Conservation (phyloP, 2,888 invertebrate genomes). For the Tortricodes alternella region DNA sequence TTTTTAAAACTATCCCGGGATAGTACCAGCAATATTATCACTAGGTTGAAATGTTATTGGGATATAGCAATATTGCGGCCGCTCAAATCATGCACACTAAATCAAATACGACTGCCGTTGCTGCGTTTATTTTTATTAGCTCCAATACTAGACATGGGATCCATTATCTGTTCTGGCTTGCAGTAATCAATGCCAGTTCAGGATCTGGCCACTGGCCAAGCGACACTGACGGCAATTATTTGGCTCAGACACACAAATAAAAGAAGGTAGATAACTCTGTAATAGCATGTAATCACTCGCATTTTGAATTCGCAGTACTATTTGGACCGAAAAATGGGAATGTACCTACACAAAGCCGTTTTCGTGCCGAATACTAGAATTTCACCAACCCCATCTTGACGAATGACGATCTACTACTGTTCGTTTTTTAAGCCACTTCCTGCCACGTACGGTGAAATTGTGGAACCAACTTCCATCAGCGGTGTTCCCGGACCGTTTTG, state of each 20-base stretch:
- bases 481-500: too few species aligned
- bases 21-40: too few species aligned
- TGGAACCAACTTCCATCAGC: too few species aligned
- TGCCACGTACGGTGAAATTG: too few species aligned
- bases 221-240: slow-evolving; percentile 29
- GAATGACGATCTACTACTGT: too few species aligned
- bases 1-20: too few species aligned
- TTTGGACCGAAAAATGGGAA: not conserved
- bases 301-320: not conserved
- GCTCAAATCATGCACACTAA: not conserved
- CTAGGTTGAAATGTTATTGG: too few species aligned
- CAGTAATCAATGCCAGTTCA: slow-evolving; percentile 16
- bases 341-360: not conserved
- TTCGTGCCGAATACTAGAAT: not conserved
- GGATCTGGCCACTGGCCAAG: slow-evolving; percentile 34
- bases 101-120: not conserved
- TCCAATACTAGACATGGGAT: slow-evolving; percentile 6
- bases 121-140: slow-evolving; percentile 2
- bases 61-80: not conserved
- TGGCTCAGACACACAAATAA: slow-evolving; percentile 32
- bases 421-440: too few species aligned
- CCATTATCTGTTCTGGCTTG: slow-evolving; percentile 1
- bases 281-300: not conserved
- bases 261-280: slow-evolving; percentile 19
- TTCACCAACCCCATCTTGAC: too few species aligned